Conservation (phyloP, 2,797 vertebrate genomes). For the Discoglossus pictus region DNA sequence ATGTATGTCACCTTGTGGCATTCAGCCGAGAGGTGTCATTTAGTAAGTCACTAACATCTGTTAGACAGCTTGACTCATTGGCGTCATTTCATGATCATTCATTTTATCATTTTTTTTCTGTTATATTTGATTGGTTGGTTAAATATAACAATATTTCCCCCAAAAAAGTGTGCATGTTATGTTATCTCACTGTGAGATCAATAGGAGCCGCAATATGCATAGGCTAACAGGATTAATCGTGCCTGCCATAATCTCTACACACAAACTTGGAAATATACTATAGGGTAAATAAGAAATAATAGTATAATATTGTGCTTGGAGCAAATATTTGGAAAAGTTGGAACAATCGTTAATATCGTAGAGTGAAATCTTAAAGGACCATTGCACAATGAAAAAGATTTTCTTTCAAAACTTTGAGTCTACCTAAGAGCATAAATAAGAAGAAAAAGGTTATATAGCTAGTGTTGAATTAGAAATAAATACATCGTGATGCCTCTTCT, state of each 20-base stretch:
- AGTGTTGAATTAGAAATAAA: no score
- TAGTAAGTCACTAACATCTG: conserved; percentile 6
- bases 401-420: no score
- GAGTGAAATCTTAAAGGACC: no score
- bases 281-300: no score
- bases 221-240: conserved; percentile 33
- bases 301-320: no score
- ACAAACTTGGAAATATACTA: conserved; percentile 25
- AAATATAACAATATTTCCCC: conserved; percentile 22
- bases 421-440: no score
- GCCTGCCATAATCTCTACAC: conserved; percentile 14
- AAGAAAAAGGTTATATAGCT: no score
- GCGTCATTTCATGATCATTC: neutral
- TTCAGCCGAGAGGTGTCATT: neutral
- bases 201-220: conserved; percentile 9
- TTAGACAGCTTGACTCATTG: neutral
- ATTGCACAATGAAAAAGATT: no score
- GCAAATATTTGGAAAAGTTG: no score
- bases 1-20: neutral
- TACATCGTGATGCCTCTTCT: no score
- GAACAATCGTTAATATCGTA: no score
- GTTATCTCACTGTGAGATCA: conserved; percentile 9
- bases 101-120: conserved; percentile 10
- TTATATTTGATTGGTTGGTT: neutral
- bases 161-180: conserved; percentile 9